Evolutionary conservation across 2,888 invertebrate genomes (phyloP).

Genomic region (Sabatieria punctata): DNA sequence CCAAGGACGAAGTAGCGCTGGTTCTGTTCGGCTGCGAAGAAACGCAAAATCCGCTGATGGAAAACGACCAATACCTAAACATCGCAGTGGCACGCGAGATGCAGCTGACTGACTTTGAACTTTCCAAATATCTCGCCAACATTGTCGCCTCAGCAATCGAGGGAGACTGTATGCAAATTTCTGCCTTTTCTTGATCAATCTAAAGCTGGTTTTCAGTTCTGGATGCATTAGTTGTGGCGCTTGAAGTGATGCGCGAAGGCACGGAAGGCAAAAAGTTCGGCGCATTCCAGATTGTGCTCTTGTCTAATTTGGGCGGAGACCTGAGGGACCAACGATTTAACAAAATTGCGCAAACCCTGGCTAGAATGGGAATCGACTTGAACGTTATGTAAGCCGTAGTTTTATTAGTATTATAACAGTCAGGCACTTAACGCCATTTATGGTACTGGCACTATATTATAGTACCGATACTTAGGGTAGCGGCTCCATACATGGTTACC

Average conservation of each 20-base stretch:
- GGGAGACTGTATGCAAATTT: slow-evolving; percentile 9
- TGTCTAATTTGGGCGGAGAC: slow-evolving; percentile 46
- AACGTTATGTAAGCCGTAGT: too few relatives aligned
- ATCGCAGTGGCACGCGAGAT: slow-evolving; percentile 43
- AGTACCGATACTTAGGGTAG: too few relatives aligned
- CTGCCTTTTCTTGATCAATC: too few relatives aligned
- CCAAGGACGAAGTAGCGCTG: slow-evolving; percentile 47
- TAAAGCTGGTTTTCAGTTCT: slow-evolving; percentile 30
- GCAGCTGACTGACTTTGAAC: slow-evolving; percentile 45
- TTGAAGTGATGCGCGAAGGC: slow-evolving; percentile 31
- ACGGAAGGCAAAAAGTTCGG: slow-evolving; percentile 36
- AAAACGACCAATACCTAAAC: slow-evolving; percentile 39
- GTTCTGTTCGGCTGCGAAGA: slow-evolving; percentile 47
- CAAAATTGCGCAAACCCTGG: slow-evolving; percentile 36
- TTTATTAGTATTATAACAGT: too few relatives aligned
- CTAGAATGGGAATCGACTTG: too few relatives aligned
- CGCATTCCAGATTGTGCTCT: slow-evolving; percentile 44
- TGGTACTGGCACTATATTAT: too few relatives aligned
- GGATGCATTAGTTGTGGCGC: slow-evolving; percentile 34
- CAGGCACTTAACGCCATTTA: too few relatives aligned
- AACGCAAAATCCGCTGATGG: slow-evolving; percentile 39
- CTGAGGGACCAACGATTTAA: slow-evolving; percentile 40
- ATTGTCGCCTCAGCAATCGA: slow-evolving; percentile 19
- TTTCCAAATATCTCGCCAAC: slow-evolving; percentile 37
- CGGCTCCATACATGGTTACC: too few relatives aligned